Conservation (phyloP, 92 coral and sea anemone genomes). For the Phenganax marumi region DNA sequence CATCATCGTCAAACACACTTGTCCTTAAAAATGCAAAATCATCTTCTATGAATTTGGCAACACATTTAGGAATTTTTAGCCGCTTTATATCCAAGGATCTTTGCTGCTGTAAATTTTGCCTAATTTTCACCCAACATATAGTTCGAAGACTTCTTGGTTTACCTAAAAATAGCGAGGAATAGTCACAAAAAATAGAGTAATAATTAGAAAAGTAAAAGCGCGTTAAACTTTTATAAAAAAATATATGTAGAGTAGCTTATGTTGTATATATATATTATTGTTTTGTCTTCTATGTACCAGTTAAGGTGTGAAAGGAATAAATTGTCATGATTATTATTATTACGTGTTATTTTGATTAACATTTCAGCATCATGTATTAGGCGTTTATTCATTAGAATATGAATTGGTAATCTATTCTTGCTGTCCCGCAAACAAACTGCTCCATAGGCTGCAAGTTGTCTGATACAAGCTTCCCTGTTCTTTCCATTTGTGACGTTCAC, state of each 20-base stretch:
- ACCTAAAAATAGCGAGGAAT: neutral
- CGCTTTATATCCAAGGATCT: neutral
- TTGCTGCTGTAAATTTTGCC: neutral
- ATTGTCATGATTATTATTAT: neutral
- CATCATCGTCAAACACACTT: neutral
- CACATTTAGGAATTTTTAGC: neutral
- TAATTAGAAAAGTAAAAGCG: neutral
- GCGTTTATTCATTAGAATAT: constrained; percentile 44
- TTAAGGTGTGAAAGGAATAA: neutral
- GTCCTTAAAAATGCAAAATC: constrained; percentile 10
- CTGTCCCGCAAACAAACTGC: constrained; percentile 72
- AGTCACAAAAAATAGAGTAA: neutral
- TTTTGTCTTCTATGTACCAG: too few species aligned
- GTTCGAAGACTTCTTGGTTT: constrained; percentile 17
- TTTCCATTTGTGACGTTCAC: constrained; percentile 11
- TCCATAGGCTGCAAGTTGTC: constrained; percentile 82
- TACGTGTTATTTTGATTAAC: neutral
- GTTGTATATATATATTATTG: too few species aligned
- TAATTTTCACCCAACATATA: constrained; percentile 24
- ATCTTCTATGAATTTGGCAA: constrained; percentile 12
- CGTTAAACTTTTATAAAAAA: too few species aligned
- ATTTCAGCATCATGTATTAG: neutral
- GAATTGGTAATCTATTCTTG: constrained; percentile 63
- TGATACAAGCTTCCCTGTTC: constrained; percentile 64
- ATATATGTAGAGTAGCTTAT: too few species aligned